Conservation (phyloP, 1,140 invertebrate species). For the Oryzaephilus surinamensis region DNA sequence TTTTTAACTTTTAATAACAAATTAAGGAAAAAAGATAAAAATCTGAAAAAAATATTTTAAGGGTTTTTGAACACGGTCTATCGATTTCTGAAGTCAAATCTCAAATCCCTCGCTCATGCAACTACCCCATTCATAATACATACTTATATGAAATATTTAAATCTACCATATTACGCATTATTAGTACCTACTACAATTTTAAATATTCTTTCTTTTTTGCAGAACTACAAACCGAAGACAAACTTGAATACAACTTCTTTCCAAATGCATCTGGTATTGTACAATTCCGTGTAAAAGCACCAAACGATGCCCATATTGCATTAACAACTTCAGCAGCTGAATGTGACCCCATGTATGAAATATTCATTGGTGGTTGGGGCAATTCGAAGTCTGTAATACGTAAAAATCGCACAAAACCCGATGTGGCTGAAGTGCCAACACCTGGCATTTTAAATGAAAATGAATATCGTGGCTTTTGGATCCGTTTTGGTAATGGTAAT, state of each 20-base stretch:
- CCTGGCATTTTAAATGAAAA: constrained; percentile 54
- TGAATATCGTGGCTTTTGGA: constrained; percentile 73
- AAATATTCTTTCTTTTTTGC: constrained; percentile 28
- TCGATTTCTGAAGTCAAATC: too few species aligned
- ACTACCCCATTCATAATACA: too few species aligned
- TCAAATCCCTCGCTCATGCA: too few species aligned
- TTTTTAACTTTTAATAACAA: background rate
- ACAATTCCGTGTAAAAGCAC: constrained; percentile 61
- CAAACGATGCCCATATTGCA: constrained; percentile 72
- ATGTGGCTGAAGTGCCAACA: constrained; percentile 60
- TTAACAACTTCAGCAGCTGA: constrained; percentile 55
- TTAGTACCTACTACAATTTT: too few species aligned
- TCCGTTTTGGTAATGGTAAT: constrained; percentile 59
- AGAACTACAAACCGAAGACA: constrained; percentile 67
- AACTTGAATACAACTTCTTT: constrained; percentile 70
- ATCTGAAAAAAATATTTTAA: too few species aligned
- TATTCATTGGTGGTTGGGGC: constrained; percentile 75
- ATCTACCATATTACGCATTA: background rate
- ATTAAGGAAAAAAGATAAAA: too few species aligned
- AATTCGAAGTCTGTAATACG: constrained; percentile 76
- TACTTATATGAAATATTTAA: background rate
- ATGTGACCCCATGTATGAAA: constrained; percentile 62
- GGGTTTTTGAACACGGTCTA: too few species aligned
- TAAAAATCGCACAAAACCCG: constrained; percentile 65
- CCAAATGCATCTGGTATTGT: constrained; percentile 53